phyloP scores from a whole-genome alignment of 2,888 invertebrate genomes.

The Unio delphinus region DNA sequence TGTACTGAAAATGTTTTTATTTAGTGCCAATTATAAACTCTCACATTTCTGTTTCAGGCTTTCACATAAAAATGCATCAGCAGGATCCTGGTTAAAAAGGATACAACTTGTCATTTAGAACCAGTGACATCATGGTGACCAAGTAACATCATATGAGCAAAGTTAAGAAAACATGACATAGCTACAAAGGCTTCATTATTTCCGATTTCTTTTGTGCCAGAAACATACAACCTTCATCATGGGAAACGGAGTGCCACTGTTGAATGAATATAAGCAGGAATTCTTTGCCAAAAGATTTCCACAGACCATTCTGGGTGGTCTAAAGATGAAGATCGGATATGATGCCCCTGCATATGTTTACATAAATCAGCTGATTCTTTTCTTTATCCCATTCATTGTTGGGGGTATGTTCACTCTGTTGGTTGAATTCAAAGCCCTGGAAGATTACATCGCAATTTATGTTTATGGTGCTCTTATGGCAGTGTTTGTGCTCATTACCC shows the following conservation, averaged over 20 bases:
- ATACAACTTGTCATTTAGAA: no score
- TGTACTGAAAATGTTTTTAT: no score
- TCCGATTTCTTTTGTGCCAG: no score
- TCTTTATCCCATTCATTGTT: constrained; percentile 61
- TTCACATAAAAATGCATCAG: no score
- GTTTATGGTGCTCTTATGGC: constrained; percentile 56
- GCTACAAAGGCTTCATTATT: no score
- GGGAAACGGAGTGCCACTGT: constrained; percentile 64
- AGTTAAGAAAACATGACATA: no score
- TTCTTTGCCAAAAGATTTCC: constrained; percentile 67
- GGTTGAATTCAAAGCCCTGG: constrained; percentile 54
- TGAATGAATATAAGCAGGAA: constrained; percentile 68
- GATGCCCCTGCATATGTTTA: constrained; percentile 66
- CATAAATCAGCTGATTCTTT: constrained; percentile 60
- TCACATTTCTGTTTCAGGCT: no score
- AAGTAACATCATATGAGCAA: no score
- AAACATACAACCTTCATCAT: constrained; percentile 41
- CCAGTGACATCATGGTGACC: background rate
- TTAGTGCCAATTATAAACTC: no score
- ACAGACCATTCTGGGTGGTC: constrained; percentile 68
- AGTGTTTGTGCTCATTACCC: constrained; percentile 55
- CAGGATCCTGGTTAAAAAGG: no score
- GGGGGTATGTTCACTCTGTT: constrained; percentile 64
- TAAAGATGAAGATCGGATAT: constrained; percentile 62
- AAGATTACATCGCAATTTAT: constrained; percentile 49